A percentile compares a stretch with the other conserved stretches of the same genome.
Conservation (phyloP, 1,140 invertebrate genomes). For the Telenomus remus region DNA sequence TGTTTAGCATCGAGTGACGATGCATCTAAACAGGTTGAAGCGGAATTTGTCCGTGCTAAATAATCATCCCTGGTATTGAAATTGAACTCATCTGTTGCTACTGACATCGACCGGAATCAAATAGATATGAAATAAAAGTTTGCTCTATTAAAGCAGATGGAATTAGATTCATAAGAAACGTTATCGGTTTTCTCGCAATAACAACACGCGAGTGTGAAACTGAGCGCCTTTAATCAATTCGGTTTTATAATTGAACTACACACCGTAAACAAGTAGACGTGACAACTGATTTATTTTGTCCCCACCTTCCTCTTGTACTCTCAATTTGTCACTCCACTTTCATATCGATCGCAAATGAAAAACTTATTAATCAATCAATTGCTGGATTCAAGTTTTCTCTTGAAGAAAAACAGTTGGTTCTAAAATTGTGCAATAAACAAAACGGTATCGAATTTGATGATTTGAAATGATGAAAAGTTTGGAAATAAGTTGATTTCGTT, state of each 20-base stretch:
- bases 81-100: conserved; percentile 22
- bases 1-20: conserved; percentile 6
- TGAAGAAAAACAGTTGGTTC: too few species aligned
- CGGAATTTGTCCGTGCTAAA: conserved; percentile 15
- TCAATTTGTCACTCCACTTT: too few species aligned
- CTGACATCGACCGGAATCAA: conserved; percentile 4
- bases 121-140: conserved; percentile 8
- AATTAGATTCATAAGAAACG: conserved; percentile 25
- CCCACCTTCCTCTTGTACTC: too few species aligned
- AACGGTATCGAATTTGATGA: too few species aligned
- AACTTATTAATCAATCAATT: too few species aligned
- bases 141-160: conserved; percentile 16
- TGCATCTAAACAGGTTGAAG: conserved; percentile 4
- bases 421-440: too few species aligned
- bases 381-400: too few species aligned
- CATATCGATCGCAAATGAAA: too few species aligned
- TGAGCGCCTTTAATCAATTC: conserved; percentile 32
- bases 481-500: too few species aligned
- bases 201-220: conserved; percentile 22
- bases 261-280: conserved; percentile 4
- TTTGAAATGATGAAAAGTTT: too few species aligned
- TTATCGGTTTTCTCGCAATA: conserved; percentile 19
- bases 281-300: conserved; percentile 6
- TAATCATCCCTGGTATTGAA: conserved; percentile 23
- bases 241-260: conserved; percentile 14